Evolutionary conservation across 2,113 vertebrate species (phyloP).

Genomic region (Scalopus aquaticus): DNA sequence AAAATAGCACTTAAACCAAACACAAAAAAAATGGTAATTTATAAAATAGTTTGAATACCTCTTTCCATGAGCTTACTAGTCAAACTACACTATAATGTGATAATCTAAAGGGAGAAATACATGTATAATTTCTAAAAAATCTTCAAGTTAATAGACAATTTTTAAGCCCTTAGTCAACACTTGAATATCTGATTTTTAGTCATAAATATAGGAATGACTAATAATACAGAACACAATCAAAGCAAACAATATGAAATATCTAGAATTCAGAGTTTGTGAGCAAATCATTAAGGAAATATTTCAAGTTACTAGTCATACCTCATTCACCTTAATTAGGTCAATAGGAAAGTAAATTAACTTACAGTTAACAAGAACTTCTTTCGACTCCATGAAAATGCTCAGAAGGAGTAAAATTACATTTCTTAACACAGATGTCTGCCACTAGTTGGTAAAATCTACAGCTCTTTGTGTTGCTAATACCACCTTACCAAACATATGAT

Average conservation of each 20-base stretch:
- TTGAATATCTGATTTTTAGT: neutral
- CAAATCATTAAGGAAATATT: conserved; percentile 62
- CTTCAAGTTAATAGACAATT: neutral
- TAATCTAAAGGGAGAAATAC: neutral
- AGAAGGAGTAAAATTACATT: conserved; percentile 79
- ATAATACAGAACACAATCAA: conserved; percentile 35
- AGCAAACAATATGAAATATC: conserved; percentile 20
- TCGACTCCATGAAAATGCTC: conserved; percentile 90
- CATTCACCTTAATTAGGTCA: conserved; percentile 64
- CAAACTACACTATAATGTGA: neutral
- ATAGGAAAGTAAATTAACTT: conserved; percentile 88
- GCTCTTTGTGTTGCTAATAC: conserved; percentile 78
- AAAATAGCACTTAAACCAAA: conserved; percentile 17
- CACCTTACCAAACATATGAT: conserved; percentile 83
- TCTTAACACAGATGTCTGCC: conserved; percentile 81
- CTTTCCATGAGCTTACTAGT: neutral
- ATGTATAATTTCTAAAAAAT: conserved; percentile 54
- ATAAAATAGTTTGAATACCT: conserved; percentile 16
- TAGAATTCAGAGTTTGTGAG: conserved; percentile 62
- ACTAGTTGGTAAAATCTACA: conserved; percentile 83
- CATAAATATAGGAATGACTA: neutral
- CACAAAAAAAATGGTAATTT: conserved; percentile 54
- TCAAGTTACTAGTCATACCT: conserved; percentile 46
- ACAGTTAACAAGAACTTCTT: conserved; percentile 91
- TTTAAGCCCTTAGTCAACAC: conserved; percentile 13